phyloP scores from a whole-genome alignment of 2,888 invertebrate genomes.

The Hemithea aestivaria region DNA sequence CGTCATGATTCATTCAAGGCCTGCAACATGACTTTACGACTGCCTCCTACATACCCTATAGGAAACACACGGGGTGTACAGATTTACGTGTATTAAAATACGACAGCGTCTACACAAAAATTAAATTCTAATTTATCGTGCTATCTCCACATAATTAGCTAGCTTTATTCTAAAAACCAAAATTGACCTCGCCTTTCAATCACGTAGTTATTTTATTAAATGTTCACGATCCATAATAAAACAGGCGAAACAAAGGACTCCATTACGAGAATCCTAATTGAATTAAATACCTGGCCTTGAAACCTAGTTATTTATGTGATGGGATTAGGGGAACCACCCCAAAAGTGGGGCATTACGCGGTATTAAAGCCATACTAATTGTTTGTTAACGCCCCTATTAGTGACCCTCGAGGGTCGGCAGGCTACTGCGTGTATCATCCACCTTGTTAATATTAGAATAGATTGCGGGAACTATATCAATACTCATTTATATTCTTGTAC shows the following conservation, averaged over 20 bases:
- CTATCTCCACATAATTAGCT: too few species aligned
- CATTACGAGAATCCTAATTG: conserved; percentile 11
- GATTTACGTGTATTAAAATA: too few species aligned
- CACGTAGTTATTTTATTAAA: too few species aligned
- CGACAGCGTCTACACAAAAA: too few species aligned
- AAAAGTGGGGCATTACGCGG: conserved; percentile 13
- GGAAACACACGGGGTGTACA: too few species aligned
- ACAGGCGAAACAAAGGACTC: conserved; percentile 9
- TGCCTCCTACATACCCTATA: too few species aligned
- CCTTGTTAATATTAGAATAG: conserved; percentile 10
- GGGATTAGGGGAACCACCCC: conserved; percentile 11
- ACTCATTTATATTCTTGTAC: too few species aligned
- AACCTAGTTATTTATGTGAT: conserved; percentile 18
- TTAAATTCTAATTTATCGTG: too few species aligned
- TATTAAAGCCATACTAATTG: conserved; percentile 40
- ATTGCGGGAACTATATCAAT: conserved; percentile 1
- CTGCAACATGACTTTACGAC: too few species aligned
- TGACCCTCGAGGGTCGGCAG: conserved; percentile 14
- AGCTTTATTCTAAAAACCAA: too few species aligned
- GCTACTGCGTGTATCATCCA: conserved; percentile 4
- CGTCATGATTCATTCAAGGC: too few species aligned
- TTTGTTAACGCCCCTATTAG: conserved; percentile 36
- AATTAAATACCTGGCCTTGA: conserved; percentile 15
- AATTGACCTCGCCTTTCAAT: too few species aligned
- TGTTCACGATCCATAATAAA: not conserved